Base-by-base conservation (phyloP, 1,140 invertebrate species). In the Drosophila nigrodunni region DNA sequence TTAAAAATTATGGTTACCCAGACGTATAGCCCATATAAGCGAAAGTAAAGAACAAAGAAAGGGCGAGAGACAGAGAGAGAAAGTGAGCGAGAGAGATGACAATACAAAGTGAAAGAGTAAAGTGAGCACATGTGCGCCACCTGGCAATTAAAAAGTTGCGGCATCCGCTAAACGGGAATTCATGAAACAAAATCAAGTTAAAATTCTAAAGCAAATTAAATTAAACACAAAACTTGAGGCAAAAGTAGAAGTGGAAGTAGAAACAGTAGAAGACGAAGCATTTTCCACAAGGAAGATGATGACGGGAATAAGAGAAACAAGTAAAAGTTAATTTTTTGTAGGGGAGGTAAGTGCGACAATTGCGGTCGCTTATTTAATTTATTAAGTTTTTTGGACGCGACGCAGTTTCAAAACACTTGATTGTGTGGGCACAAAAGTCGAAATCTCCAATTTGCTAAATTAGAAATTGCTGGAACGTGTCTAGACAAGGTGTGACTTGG, bases 101-200 rank as follows among this genome's bases (percentile, higher is more conserved):
- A n/a, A 13, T 4, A 52, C 5, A 34, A 11, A 52, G 49, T n/a
- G 25, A 52, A 7, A n/a, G n/a, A 8, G 49, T 2, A 52, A 44
- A 44, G 1, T 0, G 10, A 21, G 25, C 66, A 61, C 57, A 80
- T 80, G 76, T 74, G 58, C 52, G 30, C 61, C 68, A 69, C 69
- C 70, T 74, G 82, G 82, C 76, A 87, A 87, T 87, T 87, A 87
- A 87, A 87, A 87, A 87, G 82, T 87, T 87, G 65, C 87, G 65
- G 75, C 57, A 44, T 25, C 39, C 75, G 60, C 66, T 81, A 81
- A 86, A 78, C 67, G 78, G 67, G 41, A 64, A 54, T 68, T 73
- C 68, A 46, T 60, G 41, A 15, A 65, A 62, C 60, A 25, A 59
- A 87, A 87, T 88, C 74, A 67, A 82, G 79, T 82, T 88, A 88